Base-by-base conservation (phyloP, 2,797 vertebrate genomes). In the Lutjanus campechanus region DNA sequence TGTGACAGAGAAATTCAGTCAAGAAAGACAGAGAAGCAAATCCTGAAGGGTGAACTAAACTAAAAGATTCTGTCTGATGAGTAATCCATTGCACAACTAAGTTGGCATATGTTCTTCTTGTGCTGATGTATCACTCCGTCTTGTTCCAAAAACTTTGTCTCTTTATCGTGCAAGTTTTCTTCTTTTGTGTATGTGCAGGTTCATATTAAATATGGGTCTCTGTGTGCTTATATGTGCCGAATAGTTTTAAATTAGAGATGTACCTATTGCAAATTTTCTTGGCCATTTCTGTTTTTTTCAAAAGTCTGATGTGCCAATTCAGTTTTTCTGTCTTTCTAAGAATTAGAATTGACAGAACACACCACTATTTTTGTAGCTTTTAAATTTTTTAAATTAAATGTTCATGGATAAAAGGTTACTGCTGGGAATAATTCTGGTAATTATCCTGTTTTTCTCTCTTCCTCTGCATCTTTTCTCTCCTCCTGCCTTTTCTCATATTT, bases 81-180 rank as follows among this genome's bases (percentile, higher is more conserved):
- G 51, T 69, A 53, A 71, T 82, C 63, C 69, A 74, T 58, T 15
- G 68, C 50, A 71, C 36, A 55, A 63, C 65, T 77, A n/a, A 83
- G 64, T 47, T 2, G 44, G n/a, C 70, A 74, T 63, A 12, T 29
- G 20, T 67, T 70, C 51, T 79, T 63, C 11, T 51, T 25, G 12
- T 76, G 62, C 51, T 41, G 43, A 49, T 65, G 49, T 67, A 73
- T 65, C 59, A 69, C 53, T 77, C 43, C 51, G 41, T 19, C 54
- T 49, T 29, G 43, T 59, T 44, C 17, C 9, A 17, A 53, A 44
- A 58, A 63, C 8, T 9, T 51, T 25, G 47, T 12, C n/a, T 51
- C 15, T n/a, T 53, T 41, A 7, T 10, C 43, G 4, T 6, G 10
- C 16, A 41, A 9, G 7, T 41, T 53, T 53, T 41, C 4, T 25